Evolutionary conservation across 2,113 vertebrate species (phyloP).

Genomic region (Apus apus): DNA sequence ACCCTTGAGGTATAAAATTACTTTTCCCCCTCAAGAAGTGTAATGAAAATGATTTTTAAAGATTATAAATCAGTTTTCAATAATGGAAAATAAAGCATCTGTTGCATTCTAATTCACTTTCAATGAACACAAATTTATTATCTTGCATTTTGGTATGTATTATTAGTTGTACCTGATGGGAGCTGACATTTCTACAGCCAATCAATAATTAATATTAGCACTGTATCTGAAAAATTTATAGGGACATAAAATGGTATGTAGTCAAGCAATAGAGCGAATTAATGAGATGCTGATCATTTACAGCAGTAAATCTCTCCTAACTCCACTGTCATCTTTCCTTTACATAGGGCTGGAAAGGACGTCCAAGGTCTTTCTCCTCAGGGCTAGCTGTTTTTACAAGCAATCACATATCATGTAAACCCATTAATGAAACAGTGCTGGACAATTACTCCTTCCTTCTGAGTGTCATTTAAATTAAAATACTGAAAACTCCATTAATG

Average conservation of each 20-base stretch:
- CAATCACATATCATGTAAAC: neutral
- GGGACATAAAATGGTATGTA: neutral
- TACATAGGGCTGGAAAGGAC: neutral
- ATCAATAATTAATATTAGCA: conserved; percentile 4
- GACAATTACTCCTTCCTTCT: neutral
- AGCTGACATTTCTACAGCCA: neutral
- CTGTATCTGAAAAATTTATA: neutral
- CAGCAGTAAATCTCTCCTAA: neutral
- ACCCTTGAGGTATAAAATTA: neutral
- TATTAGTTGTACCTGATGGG: neutral
- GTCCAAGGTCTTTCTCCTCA: neutral
- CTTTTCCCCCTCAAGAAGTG: neutral
- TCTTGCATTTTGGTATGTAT: neutral
- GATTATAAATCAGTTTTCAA: neutral
- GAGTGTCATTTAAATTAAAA: neutral
- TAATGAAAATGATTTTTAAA: neutral
- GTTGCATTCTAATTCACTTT: neutral
- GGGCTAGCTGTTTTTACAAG: neutral
- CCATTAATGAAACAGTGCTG: neutral
- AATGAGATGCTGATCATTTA: neutral
- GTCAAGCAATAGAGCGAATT: neutral
- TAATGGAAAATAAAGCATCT: neutral
- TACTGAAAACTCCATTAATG: neutral
- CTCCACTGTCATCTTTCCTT: neutral
- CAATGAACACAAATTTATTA: neutral